These are phyloP conservation scores for Semaprochilodus insignis DNA, from an alignment of 2,797 vertebrate genomes.

Conservation along the genomic window DNA sequence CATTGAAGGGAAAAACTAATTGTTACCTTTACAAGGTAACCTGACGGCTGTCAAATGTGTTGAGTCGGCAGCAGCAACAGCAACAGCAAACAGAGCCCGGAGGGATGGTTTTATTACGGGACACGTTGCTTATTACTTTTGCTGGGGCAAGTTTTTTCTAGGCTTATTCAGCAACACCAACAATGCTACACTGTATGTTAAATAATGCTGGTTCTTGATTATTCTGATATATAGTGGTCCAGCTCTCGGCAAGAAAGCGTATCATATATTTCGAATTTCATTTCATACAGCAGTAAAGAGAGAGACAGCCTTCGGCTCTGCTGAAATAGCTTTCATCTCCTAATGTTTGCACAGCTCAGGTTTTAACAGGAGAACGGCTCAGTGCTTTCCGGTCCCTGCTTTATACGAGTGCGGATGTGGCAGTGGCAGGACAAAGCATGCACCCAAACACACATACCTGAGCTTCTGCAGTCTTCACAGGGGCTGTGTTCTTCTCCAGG, in stretches of 20 bases:
- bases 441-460: conserved; percentile 60
- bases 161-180: conserved; percentile 9
- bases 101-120: conserved; percentile 54
- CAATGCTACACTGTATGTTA: conserved; percentile 27
- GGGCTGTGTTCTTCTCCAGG: conserved; percentile 51
- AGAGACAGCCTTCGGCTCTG: conserved; percentile 1
- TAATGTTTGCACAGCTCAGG: conserved; percentile 5
- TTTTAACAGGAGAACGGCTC: conserved; percentile 17
- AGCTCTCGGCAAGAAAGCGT: not conserved
- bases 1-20: conserved; percentile 50
- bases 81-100: conserved; percentile 35
- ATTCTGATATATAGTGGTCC: not conserved
- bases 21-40: conserved; percentile 55
- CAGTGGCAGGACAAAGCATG: conserved; percentile 56
- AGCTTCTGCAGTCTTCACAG: conserved; percentile 50
- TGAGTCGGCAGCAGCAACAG: conserved; percentile 36
- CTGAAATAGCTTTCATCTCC: conserved; percentile 2
- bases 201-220: not conserved
- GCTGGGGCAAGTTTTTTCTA: conserved; percentile 31
- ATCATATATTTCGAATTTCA: conserved; percentile 19
- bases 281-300: conserved; percentile 18
- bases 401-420: conserved; percentile 42
- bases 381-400: not conserved
- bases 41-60: conserved; percentile 40
- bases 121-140: conserved; percentile 40